Evolutionary conservation across 2,113 vertebrate genomes (phyloP), one percentile per base, ranked within the genome.

Genomic region (Zosterops lateralis): DNA sequence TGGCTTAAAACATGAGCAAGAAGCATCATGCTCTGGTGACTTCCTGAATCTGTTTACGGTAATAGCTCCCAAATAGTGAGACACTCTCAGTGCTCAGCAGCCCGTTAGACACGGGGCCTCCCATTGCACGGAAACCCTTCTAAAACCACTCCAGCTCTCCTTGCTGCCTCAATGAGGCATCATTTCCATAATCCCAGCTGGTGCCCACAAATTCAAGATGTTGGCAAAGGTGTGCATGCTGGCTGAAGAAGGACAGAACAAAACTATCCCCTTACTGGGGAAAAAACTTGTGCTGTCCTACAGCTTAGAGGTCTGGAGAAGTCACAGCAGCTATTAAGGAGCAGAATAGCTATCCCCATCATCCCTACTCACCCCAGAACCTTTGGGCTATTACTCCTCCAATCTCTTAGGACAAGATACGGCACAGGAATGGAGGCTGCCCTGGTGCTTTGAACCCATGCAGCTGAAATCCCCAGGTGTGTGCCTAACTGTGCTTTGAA

Each of bases 91-190:
- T 81, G 31, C 68, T 71, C 68, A 89, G 83, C 60, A 77, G 53
- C 14, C 28, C 0, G 0, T 44, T 45, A 76, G 72, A 58, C 86
- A 75, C 0, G 0, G 42, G 60, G n/a, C 36, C 32, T 86, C 31
- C 19, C 31, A 32, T 11, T 14, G 34, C 4, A 13, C 60, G 71
- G 56, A 60, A 84, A 76, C 14, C 7, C 40, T 77, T n/a, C 48
- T 76, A 28, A 56, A 83, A 32, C 65, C 61, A 40, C 67, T 74
- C 38, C 68, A 74, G 60, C 47, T 74, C 19, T 26, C 6, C 0
- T 10, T 58, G 45, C 19, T 90, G 71, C 54, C 40, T 71, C 50
- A 74, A 4, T 13, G 16, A 66, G 51, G 34, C 17, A 22, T 32
- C 11, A 32, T 51, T 85, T 70, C 58, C n/a, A 18, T 31, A 36